Conservation (phyloP, 1,140 invertebrate species). For the Cyrtorhinus lividipennis region DNA sequence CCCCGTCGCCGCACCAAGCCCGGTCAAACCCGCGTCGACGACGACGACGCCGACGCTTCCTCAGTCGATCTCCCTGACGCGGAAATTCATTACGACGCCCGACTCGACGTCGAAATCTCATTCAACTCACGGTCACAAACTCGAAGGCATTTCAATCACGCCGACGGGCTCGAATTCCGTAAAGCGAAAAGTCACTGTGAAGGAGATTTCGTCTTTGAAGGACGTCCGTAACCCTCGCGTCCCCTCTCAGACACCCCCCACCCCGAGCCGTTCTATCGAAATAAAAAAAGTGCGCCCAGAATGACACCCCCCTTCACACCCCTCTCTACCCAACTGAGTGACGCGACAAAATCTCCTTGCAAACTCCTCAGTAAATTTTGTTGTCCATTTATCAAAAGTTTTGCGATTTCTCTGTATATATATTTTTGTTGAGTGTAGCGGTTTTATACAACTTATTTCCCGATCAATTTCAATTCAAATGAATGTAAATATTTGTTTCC, state of each 20-base stretch:
- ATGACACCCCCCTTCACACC: not conserved
- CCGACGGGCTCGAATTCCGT: not conserved
- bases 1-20: not conserved
- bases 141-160: not conserved
- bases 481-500: too few species aligned
- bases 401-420: not conserved
- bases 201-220: not conserved
- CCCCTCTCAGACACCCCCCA: not conserved
- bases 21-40: not conserved
- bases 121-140: not conserved
- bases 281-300: not conserved
- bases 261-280: not conserved
- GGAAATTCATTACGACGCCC: not conserved
- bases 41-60: not conserved
- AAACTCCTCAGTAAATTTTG: not conserved
- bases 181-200: not conserved
- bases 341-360: too few species aligned
- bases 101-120: not conserved
- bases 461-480: not conserved
- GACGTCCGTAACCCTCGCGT: conserved; percentile 1
- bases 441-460: not conserved
- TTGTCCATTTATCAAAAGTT: not conserved
- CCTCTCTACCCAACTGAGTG: not conserved
- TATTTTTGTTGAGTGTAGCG: not conserved
- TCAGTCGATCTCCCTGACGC: not conserved